Percentiles rank a stretch among this genome's conserved stretches.
Evolutionary conservation across 1,140 invertebrate genomes (phyloP).

Genomic region (Campoletis sonorensis): DNA sequence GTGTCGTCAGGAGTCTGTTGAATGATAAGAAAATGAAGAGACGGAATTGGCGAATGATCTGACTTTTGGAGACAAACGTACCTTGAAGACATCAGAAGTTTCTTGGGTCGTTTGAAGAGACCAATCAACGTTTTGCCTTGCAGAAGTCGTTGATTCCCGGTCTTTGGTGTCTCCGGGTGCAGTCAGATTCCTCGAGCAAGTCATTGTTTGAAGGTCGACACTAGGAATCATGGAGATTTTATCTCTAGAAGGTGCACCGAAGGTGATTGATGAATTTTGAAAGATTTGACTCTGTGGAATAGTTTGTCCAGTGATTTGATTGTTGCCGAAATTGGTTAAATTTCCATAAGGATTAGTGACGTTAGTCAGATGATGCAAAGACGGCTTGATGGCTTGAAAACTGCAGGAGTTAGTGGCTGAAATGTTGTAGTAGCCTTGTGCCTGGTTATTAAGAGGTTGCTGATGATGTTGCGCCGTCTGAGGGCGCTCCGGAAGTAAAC

Average conservation of each 20-base stretch:
- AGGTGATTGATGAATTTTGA: slow-evolving; percentile 55
- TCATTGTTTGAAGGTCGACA: slow-evolving; percentile 16
- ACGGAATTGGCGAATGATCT: neutral
- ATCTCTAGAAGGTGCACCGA: slow-evolving; percentile 50
- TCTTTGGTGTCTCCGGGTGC: slow-evolving; percentile 37
- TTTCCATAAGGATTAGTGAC: slow-evolving; percentile 52
- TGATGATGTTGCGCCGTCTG: slow-evolving; percentile 54
- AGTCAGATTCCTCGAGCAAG: slow-evolving; percentile 18
- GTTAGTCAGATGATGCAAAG: slow-evolving; percentile 57
- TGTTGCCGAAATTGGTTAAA: slow-evolving; percentile 49
- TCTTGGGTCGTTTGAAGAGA: slow-evolving; percentile 11
- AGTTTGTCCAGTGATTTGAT: slow-evolving; percentile 54
- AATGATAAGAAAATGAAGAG: neutral
- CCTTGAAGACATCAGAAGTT: slow-evolving; percentile 38
- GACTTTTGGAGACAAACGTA: neutral
- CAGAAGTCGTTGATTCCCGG: slow-evolving; percentile 38
- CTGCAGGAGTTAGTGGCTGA: slow-evolving; percentile 59
- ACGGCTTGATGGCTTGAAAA: slow-evolving; percentile 59
- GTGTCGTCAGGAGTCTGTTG: slow-evolving; percentile 17
- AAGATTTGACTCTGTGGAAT: slow-evolving; percentile 51
- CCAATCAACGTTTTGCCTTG: slow-evolving; percentile 5
- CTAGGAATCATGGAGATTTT: slow-evolving; percentile 42
- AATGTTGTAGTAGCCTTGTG: slow-evolving; percentile 59
- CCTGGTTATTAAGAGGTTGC: slow-evolving; percentile 48
- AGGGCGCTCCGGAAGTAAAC: slow-evolving; percentile 61